Evolutionary conservation across 2,888 invertebrate species (phyloP), one percentile per base, ranked within the genome.

Genomic region (Cryptops parisi): DNA sequence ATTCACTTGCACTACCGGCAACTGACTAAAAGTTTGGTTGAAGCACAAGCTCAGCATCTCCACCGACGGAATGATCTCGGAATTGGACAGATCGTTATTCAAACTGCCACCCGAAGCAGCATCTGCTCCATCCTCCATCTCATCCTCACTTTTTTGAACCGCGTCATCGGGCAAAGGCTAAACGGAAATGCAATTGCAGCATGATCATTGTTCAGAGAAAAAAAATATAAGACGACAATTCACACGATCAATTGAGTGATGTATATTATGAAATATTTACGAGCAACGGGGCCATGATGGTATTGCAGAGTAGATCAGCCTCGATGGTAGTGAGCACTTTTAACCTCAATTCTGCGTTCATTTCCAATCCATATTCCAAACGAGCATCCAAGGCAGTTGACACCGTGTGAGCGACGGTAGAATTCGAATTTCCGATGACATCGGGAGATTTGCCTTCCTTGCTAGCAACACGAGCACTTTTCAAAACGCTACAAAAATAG

Each of bases 361-460:
- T 77, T 61, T 86, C 84, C 12, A 88, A 78, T 0, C 86, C 85
- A 58, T 78, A 77, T 64, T 89, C 87, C 40, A 89, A 70, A 44
- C 91, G 78, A 12, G 81, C 76, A 68, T 86, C 85, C 66, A 84
- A 74, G 2, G 84, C 82, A 58, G 79, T 76, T 12, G 69, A 69
- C 45, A 69, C 62, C 17, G 55, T 58, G 27, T 57, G 54, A 19
- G 46, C 50, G 21, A 65, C 65, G 6, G 9, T 9, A 6, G 46
- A 22, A 24, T 23, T 46, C n/a, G 48, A 48, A 33, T 19, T 33
- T 40, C 41, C 41, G 3, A 41, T 17, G 23, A 41, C 39, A 50
- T 50, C 50, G 19, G 39, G 41, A 9, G 21, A 21, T n/a, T 26
- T 22, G 23, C 41, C 24, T 39, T 50, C 50, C 19, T 50, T 50